phyloP scores from a whole-genome alignment of 2,797 vertebrate genomes.

The Bryconaethiops microstoma region DNA sequence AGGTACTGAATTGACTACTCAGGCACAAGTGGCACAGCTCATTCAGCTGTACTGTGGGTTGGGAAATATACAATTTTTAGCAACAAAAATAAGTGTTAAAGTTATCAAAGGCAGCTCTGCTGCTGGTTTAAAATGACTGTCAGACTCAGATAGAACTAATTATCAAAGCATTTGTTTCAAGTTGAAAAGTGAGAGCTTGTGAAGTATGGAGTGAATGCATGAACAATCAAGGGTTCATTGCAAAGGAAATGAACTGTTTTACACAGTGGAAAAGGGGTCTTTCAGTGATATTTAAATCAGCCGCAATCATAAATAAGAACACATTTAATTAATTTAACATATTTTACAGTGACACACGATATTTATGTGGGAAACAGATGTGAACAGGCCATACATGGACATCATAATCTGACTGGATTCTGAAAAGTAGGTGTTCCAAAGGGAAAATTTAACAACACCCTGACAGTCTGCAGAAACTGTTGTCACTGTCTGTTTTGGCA shows the following conservation, averaged over 20 bases:
- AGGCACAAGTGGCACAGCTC: slow-evolving; percentile 17
- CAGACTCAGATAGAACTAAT: neutral
- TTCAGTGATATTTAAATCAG: neutral
- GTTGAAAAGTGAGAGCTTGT: neutral
- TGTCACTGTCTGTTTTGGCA: no score
- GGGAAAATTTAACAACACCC: no score
- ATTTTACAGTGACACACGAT: no score
- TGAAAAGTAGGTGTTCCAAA: no score
- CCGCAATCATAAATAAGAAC: no score
- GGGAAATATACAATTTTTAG: slow-evolving; percentile 45
- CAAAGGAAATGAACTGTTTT: neutral
- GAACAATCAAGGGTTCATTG: neutral
- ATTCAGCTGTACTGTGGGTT: slow-evolving; percentile 27
- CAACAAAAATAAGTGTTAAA: slow-evolving; percentile 28
- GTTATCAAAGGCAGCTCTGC: slow-evolving; percentile 1
- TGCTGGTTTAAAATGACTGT: neutral
- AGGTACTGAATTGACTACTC: slow-evolving; percentile 34
- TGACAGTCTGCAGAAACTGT: no score
- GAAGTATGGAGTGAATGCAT: neutral
- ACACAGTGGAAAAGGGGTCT: neutral
- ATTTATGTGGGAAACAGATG: no score
- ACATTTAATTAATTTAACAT: no score
- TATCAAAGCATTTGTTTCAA: neutral
- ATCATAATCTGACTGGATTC: no score
- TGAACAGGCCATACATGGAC: no score